Conservation (phyloP, 92 coral and sea anemone genomes). For the Phenganax stokvisi region DNA sequence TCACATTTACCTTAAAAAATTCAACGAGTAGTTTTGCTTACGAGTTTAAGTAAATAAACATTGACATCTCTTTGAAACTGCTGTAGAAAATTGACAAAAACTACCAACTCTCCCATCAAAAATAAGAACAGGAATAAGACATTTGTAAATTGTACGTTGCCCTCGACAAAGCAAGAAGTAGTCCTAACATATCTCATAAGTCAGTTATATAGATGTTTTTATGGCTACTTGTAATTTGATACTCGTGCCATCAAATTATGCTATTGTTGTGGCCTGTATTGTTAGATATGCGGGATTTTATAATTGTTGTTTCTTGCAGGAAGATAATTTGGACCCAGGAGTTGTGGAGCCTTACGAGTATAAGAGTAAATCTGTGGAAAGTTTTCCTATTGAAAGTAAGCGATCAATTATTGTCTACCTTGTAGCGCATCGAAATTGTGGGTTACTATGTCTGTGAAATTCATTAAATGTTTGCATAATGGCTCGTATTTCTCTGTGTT, state of each 20-base stretch:
- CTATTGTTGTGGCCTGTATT: slow-evolving; percentile 12
- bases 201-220: neutral
- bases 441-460: slow-evolving; percentile 27
- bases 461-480: slow-evolving; percentile 36
- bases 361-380: slow-evolving; percentile 58
- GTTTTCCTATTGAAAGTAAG: slow-evolving; percentile 94
- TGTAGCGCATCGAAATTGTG: neutral
- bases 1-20: neutral
- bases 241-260: neutral
- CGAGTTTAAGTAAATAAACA: neutral
- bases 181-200: neutral
- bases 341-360: neutral
- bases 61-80: neutral
- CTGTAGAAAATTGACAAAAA: neutral
- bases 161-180: too few species aligned
- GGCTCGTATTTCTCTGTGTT: slow-evolving; percentile 27
- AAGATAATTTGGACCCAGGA: slow-evolving; percentile 30
- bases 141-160: too few species aligned
- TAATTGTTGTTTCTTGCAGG: slow-evolving; percentile 13
- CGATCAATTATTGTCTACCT: neutral
- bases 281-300: neutral
- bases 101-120: too few species aligned
- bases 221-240: neutral
- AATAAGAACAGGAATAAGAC: too few species aligned
- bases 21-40: neutral